Evolutionary conservation across 2,113 vertebrate species (phyloP).

Genomic region (Leptobrachium ailaonicum): DNA sequence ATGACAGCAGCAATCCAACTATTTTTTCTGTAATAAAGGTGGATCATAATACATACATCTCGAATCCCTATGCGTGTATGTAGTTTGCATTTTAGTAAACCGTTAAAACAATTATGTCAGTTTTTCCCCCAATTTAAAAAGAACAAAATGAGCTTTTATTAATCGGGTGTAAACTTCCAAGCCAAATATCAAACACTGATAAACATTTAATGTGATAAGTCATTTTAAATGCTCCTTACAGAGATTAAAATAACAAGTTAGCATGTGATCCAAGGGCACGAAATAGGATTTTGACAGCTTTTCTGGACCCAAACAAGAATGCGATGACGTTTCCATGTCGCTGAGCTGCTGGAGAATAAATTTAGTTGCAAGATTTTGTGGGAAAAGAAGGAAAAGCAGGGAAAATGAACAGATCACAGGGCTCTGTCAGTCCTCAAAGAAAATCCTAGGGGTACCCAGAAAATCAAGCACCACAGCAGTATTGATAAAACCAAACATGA

Average conservation of each 20-base stretch:
- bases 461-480: background rate
- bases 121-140: too few species aligned
- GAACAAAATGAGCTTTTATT: too few species aligned
- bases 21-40: background rate
- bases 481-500: conserved; percentile 18
- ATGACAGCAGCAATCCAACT: background rate
- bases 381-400: background rate
- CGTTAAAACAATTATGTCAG: background rate
- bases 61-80: background rate
- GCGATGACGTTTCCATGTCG: background rate
- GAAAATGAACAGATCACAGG: conserved; percentile 12
- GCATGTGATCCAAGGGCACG: background rate
- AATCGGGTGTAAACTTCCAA: too few species aligned
- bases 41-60: background rate
- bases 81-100: too few species aligned
- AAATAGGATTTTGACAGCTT: background rate
- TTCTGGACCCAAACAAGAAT: conserved; percentile 1
- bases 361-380: background rate
- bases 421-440: conserved; percentile 18
- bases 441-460: background rate
- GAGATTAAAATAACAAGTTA: background rate
- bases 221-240: background rate
- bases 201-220: too few species aligned
- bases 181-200: too few species aligned
- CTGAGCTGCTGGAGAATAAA: background rate